phyloP scores from a whole-genome alignment of 2,113 vertebrate genomes.

The Fukomys damarensis region DNA sequence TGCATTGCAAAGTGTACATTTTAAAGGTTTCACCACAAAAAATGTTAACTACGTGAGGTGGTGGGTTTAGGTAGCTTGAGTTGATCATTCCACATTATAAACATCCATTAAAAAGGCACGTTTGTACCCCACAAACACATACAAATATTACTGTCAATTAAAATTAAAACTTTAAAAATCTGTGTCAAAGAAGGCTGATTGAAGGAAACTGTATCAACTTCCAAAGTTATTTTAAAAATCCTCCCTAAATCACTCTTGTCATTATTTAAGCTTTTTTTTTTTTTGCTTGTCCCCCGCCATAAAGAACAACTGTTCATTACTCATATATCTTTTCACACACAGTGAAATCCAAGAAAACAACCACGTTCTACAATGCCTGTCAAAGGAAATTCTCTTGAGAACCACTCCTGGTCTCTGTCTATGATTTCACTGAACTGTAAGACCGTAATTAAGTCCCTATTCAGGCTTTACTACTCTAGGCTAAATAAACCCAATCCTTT shows the following conservation, averaged over 20 bases:
- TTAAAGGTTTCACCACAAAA: background rate
- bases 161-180: background rate
- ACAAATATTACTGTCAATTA: background rate
- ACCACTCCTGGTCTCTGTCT: conserved; percentile 17
- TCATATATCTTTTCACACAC: conserved; percentile 20
- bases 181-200: background rate
- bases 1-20: background rate
- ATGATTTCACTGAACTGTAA: conserved; percentile 54
- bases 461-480: conserved; percentile 37
- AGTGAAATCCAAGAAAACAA: conserved; percentile 61
- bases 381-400: conserved; percentile 56
- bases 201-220: conserved; percentile 6
- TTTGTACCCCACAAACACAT: background rate
- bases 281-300: background rate
- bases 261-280: conserved; percentile 16
- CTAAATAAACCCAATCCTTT: conserved; percentile 45
- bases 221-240: background rate
- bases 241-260: conserved; percentile 32
- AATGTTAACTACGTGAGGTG: background rate
- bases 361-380: conserved; percentile 44
- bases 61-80: background rate
- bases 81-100: background rate
- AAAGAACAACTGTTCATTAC: conserved; percentile 57
- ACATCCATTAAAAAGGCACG: background rate
- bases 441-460: conserved; percentile 70